These are phyloP conservation scores for Myotis brandtii DNA, from an alignment of 2,113 vertebrate genomes.

Conservation along the genomic window DNA sequence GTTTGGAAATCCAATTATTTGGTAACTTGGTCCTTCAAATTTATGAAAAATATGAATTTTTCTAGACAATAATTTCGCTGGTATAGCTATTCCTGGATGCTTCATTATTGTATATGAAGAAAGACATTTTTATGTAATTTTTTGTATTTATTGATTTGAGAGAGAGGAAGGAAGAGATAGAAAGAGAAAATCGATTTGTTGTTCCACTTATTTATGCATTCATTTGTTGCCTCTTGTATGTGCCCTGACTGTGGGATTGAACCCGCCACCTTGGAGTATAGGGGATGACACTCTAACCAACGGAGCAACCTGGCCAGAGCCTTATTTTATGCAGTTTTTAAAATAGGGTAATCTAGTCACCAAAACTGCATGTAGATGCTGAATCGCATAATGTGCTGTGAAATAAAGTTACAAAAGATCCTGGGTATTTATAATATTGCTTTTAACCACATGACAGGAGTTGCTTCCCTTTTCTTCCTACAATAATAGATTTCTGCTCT, in stretches of 20 bases:
- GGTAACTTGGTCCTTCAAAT: neutral
- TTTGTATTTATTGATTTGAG: neutral
- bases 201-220: neutral
- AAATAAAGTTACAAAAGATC: conserved; percentile 54
- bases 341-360: neutral
- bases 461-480: conserved; percentile 17
- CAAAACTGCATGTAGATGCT: neutral
- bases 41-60: conserved; percentile 23
- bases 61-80: neutral
- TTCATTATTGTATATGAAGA: conserved; percentile 41
- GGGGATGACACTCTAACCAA: neutral
- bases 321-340: conserved; percentile 10
- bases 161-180: neutral
- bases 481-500: conserved; percentile 63
- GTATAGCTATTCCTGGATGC: neutral
- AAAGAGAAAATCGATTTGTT: neutral
- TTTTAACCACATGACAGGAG: conserved; percentile 34
- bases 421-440: conserved; percentile 53
- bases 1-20: neutral
- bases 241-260: neutral
- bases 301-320: neutral
- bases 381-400: conserved; percentile 18
- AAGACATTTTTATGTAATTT: neutral
- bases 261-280: neutral
- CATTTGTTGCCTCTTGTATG: neutral